Evolutionary conservation across 2,888 invertebrate species (phyloP), one percentile per base, ranked within the genome.

Genomic region (Microctonus brassicae): DNA sequence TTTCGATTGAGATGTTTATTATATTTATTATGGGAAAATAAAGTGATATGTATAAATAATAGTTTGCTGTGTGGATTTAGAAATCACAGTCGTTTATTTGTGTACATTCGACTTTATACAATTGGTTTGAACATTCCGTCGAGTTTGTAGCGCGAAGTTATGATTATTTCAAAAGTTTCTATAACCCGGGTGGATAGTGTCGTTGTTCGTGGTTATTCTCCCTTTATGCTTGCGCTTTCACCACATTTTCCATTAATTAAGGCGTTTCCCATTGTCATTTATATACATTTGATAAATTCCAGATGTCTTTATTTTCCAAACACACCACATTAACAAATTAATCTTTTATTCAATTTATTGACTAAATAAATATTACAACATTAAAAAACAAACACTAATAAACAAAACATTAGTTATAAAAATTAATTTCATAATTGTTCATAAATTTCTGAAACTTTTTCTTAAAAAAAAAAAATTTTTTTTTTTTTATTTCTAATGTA

Each of bases 141-240:
- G 63, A 29, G 17, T 47, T 65, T 60, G 47, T 11, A 22, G 33
- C 17, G 20, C 58, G 68, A 70, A 75, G 73, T 77, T 72, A 76
- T 73, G 77, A 73, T 76, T 67, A 75, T 77, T 77, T 75, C 61
- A 71, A 76, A 76, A 77, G 71, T 76, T 75, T 73, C 76, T 70
- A 63, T 69, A 69, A 75, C 73, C 71, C 73, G 61, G 68, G 47
- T 52, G 73, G 74, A 73, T 66, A 33, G 58, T 57, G 9, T 55
- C 9, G 42, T 62, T 9, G 33, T 52, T 63, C 72, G 47, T 47
- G 47, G 47, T 47, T 47, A 47, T 47, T 47, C 47, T 47, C 47
- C 47, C 17, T 17, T 17, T 47, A 7, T 39, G 33, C 53, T 36
- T 57, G 26, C 61, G 29, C 63, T 47, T 33, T 64, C 47, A 53